phyloP scores from a whole-genome alignment of 2,797 vertebrate genomes.

The Acrossocheilus wenchowensis region DNA sequence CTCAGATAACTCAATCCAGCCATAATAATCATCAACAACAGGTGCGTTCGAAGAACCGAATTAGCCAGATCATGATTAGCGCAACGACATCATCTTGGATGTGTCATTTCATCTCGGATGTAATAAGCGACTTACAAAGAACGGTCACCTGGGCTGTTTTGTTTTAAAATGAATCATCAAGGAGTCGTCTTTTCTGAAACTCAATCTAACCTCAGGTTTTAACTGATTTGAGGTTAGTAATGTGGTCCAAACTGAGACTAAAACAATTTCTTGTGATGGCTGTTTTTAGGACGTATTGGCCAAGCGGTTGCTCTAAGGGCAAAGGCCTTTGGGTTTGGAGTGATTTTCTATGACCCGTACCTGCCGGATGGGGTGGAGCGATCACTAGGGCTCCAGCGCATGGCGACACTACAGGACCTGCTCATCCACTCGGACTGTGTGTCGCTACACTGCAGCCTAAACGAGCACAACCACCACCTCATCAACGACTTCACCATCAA shows the following conservation, averaged over 20 bases:
- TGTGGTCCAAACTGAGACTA: neutral
- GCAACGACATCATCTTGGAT: too few species aligned
- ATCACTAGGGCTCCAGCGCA: conserved; percentile 83
- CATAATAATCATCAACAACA: too few species aligned
- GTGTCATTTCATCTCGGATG: too few species aligned
- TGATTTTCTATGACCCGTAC: conserved; percentile 86
- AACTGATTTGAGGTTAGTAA: neutral
- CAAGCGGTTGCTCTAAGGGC: conserved; percentile 85
- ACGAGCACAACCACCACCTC: conserved; percentile 87
- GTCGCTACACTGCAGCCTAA: conserved; percentile 84
- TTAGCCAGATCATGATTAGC: too few species aligned
- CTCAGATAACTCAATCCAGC: too few species aligned
- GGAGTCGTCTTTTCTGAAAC: neutral
- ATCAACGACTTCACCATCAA: conserved; percentile 89
- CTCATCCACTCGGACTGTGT: conserved; percentile 86
- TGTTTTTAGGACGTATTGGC: conserved; percentile 78
- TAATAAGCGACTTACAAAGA: too few species aligned
- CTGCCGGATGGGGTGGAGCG: conserved; percentile 83
- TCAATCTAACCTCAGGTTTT: neutral
- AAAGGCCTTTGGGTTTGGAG: conserved; percentile 83
- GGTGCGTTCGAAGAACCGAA: too few species aligned
- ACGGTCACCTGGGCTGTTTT: neutral
- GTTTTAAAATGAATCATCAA: neutral
- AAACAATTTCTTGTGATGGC: neutral
- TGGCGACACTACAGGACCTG: conserved; percentile 84